These are phyloP conservation scores for Sinhomidia bicolor DNA, from an alignment of 2,888 invertebrate genomes.

Conservation along the genomic window DNA sequence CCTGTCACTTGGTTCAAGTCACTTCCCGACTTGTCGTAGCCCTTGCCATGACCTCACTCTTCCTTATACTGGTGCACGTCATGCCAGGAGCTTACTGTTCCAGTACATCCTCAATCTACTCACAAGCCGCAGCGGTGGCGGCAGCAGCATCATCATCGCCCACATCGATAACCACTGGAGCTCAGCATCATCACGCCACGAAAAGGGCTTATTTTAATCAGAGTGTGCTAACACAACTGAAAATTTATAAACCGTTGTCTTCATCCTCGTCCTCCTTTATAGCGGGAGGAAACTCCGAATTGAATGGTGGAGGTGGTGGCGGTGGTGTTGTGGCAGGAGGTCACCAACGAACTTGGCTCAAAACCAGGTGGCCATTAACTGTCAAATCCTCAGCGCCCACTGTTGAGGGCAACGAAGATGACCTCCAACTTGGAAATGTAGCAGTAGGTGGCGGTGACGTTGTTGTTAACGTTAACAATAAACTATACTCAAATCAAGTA, in stretches of 20 bases:
- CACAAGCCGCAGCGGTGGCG: slow-evolving; percentile 28
- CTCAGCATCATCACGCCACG: slow-evolving; percentile 57
- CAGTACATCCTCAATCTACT: slow-evolving; percentile 60
- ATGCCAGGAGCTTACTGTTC: slow-evolving; percentile 73
- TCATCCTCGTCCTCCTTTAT: slow-evolving; percentile 50
- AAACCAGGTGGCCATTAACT: slow-evolving; percentile 56
- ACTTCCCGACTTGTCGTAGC: slow-evolving; percentile 74
- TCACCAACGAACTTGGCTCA: slow-evolving; percentile 63
- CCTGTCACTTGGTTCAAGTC: slow-evolving; percentile 70
- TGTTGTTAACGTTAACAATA: slow-evolving; percentile 67
- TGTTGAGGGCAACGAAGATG: background rate
- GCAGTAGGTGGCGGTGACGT: slow-evolving; percentile 4
- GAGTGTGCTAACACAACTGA: slow-evolving; percentile 43
- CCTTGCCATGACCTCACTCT: slow-evolving; percentile 73
- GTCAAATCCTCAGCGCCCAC: slow-evolving; percentile 8
- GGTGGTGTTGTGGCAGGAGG: slow-evolving; percentile 9
- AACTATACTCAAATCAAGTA: slow-evolving; percentile 67
- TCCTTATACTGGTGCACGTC: slow-evolving; percentile 69
- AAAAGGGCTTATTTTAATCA: slow-evolving; percentile 67
- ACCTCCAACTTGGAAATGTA: slow-evolving; percentile 13
- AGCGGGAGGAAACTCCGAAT: slow-evolving; percentile 44
- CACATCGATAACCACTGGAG: slow-evolving; percentile 57
- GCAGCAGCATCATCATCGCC: slow-evolving; percentile 52
- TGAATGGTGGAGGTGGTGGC: slow-evolving; percentile 28
- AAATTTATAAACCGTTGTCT: slow-evolving; percentile 51